Evolutionary conservation across 2,888 invertebrate genomes (phyloP).

Genomic region (Ptycholaimellus sp.): DNA sequence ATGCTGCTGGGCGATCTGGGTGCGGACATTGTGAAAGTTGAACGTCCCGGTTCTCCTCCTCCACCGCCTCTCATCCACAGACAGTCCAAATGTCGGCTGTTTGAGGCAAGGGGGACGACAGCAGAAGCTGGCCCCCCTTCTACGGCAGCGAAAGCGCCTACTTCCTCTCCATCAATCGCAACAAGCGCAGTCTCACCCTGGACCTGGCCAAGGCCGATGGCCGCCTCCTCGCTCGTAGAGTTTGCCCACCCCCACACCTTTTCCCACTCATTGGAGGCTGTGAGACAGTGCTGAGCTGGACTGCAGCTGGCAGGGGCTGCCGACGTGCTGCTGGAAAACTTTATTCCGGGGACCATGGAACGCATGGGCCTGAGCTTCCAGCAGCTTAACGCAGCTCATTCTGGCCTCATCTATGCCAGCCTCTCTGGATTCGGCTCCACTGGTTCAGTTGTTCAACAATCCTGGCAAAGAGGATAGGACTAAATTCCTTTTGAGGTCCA

Average conservation of each 20-base stretch:
- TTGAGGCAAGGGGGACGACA: constrained; percentile 49
- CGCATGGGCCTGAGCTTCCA: not conserved
- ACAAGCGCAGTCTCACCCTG: constrained; percentile 71
- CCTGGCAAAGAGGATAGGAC: too few species aligned
- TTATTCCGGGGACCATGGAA: not conserved
- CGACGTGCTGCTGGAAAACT: not conserved
- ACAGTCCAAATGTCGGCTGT: not conserved
- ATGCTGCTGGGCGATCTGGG: constrained; percentile 78
- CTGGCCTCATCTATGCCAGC: not conserved
- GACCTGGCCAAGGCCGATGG: constrained; percentile 51
- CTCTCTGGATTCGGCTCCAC: too few species aligned
- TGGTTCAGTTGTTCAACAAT: not conserved
- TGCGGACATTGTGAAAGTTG: constrained; percentile 73
- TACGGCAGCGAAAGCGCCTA: constrained; percentile 41
- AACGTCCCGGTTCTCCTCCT: constrained; percentile 40
- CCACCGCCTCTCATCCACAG: not conserved
- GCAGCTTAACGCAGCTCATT: not conserved
- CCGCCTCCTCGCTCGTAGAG: too few species aligned
- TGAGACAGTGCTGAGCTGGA: too few species aligned
- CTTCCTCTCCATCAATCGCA: constrained; percentile 64
- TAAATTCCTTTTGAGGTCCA: not conserved
- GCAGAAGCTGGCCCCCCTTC: constrained; percentile 68
- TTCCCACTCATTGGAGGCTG: too few species aligned
- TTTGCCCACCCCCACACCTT: too few species aligned
- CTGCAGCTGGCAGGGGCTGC: constrained; percentile 1